Evolutionary conservation across 2,888 invertebrate species (phyloP).

Genomic region (Drosophila maculinotata): DNA sequence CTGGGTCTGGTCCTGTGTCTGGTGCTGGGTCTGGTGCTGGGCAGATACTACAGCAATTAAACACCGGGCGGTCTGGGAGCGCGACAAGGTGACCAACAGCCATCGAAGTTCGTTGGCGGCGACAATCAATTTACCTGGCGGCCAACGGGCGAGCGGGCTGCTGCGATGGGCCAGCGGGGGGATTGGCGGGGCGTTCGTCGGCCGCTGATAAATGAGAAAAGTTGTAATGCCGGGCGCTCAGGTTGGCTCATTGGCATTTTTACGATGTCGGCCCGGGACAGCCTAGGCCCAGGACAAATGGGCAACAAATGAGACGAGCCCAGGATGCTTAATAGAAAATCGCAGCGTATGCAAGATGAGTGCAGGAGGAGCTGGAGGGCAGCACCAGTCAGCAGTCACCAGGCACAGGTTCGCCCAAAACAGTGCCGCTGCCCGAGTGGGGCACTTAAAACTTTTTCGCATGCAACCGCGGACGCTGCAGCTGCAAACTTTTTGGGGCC

Average conservation of each 20-base stretch:
- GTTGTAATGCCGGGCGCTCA: slow-evolving; percentile 73
- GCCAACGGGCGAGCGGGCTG: slow-evolving; percentile 13
- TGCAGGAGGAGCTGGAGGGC: slow-evolving; percentile 5
- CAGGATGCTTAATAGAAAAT: slow-evolving; percentile 73
- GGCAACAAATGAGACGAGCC: slow-evolving; percentile 74
- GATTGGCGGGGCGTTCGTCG: slow-evolving; percentile 19
- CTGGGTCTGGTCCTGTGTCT: background rate
- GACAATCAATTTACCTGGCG: slow-evolving; percentile 75
- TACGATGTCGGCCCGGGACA: slow-evolving; percentile 60
- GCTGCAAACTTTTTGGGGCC: slow-evolving; percentile 50
- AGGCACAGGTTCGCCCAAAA: no score
- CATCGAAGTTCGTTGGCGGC: slow-evolving; percentile 68
- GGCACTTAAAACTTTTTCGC: slow-evolving; percentile 77
- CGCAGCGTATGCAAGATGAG: slow-evolving; percentile 67
- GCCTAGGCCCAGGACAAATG: slow-evolving; percentile 63
- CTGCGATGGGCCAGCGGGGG: background rate
- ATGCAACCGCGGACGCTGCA: slow-evolving; percentile 69
- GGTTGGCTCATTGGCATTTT: slow-evolving; percentile 77
- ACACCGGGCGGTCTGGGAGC: slow-evolving; percentile 56
- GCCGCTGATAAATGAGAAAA: slow-evolving; percentile 75
- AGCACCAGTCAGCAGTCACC: background rate
- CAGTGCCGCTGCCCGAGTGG: slow-evolving; percentile 38
- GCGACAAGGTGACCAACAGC: slow-evolving; percentile 70
- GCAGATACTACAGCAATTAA: slow-evolving; percentile 65
- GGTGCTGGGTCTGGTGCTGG: background rate